These are phyloP conservation scores for Amphiprion percula DNA, from an alignment of 2,113 vertebrate genomes.

Conservation along the genomic window DNA sequence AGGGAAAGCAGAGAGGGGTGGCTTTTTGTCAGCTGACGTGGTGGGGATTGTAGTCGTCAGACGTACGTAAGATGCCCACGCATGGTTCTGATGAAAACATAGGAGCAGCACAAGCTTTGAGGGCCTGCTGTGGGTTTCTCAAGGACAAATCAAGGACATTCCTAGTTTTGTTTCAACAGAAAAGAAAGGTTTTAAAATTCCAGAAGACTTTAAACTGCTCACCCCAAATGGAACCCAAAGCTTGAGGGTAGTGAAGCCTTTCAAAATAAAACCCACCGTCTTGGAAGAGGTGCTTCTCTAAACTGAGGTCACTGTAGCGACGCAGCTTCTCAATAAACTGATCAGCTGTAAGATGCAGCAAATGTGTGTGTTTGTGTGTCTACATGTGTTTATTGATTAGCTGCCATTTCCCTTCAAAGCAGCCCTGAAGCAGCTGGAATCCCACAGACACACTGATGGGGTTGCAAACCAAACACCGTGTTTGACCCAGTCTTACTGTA, in stretches of 20 bases:
- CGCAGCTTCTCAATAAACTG: not conserved
- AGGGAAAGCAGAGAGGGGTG: not conserved
- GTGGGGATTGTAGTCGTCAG: slow-evolving; percentile 38
- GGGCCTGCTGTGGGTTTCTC: not conserved
- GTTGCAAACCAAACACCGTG: slow-evolving; percentile 18
- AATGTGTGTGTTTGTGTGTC: slow-evolving; percentile 19
- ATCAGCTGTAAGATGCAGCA: not conserved
- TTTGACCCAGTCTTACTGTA: slow-evolving; percentile 36
- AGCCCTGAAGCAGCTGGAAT: slow-evolving; percentile 10
- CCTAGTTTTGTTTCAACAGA: not conserved
- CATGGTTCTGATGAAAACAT: slow-evolving; percentile 8
- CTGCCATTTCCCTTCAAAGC: slow-evolving; percentile 54
- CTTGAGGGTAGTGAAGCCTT: not conserved
- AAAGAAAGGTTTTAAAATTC: too few relatives aligned
- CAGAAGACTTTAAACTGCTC: not conserved
- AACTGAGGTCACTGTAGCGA: not conserved
- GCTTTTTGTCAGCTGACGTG: slow-evolving; percentile 48
- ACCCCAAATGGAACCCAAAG: not conserved
- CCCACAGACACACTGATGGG: not conserved
- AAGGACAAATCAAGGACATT: slow-evolving; percentile 50
- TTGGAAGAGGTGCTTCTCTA: not conserved
- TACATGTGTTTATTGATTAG: slow-evolving; percentile 70
- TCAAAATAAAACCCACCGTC: slow-evolving; percentile 16
- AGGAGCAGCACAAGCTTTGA: not conserved
- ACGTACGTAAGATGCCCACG: slow-evolving; percentile 47